These are phyloP conservation scores for Drosophila quinaria DNA, from an alignment of 2,888 invertebrate genomes.

Conservation along the genomic window DNA sequence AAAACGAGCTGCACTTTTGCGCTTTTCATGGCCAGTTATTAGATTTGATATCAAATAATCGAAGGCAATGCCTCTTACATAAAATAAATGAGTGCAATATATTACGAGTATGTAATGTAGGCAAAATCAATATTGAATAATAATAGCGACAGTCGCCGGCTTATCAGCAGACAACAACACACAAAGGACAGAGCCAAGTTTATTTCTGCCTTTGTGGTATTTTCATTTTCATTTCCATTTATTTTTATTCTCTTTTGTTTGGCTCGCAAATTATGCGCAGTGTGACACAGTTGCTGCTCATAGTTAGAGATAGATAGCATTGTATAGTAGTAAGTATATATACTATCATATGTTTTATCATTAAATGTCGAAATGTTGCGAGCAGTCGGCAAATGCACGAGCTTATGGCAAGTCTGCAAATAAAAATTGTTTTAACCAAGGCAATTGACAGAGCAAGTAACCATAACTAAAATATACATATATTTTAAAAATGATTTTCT, in stretches of 20 bases:
- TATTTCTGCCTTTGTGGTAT: slow-evolving; percentile 24
- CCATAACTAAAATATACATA: background rate
- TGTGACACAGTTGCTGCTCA: slow-evolving; percentile 59
- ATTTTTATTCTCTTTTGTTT: background rate
- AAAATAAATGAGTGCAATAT: slow-evolving; percentile 28
- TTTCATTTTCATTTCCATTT: slow-evolving; percentile 2
- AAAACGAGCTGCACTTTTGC: slow-evolving; percentile 15
- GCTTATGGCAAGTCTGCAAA: slow-evolving; percentile 80
- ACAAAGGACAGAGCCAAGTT: slow-evolving; percentile 32
- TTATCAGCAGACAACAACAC: slow-evolving; percentile 50
- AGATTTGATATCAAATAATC: slow-evolving; percentile 7
- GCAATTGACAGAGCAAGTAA: slow-evolving; percentile 55
- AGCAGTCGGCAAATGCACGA: slow-evolving; percentile 21
- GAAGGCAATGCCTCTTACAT: slow-evolving; percentile 19
- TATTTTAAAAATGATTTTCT: background rate
- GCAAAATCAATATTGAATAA: slow-evolving; percentile 76
- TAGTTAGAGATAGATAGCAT: slow-evolving; percentile 20
- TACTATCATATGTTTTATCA: slow-evolving; percentile 24
- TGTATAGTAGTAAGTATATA: slow-evolving; percentile 17
- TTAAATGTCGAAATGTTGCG: slow-evolving; percentile 12
- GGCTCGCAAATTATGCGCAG: slow-evolving; percentile 52
- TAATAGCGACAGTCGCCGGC: slow-evolving; percentile 53
- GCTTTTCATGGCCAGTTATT: slow-evolving; percentile 1
- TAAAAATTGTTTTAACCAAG: slow-evolving; percentile 74
- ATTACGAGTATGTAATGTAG: slow-evolving; percentile 44